Conservation (phyloP, 2,888 invertebrate genomes). For the Halictus ligatus region DNA sequence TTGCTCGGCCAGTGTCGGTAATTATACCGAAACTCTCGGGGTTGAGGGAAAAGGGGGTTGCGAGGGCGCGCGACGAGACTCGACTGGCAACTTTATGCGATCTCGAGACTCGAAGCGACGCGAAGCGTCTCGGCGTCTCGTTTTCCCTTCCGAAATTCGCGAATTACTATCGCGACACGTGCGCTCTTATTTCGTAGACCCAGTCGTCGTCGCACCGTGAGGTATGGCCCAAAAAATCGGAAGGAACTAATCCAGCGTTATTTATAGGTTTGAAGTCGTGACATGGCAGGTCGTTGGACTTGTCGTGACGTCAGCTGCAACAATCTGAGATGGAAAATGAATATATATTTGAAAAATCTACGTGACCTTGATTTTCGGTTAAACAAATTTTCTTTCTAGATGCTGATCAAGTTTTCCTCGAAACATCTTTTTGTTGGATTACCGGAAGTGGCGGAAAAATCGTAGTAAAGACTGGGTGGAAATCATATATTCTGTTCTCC, state of each 20-base stretch:
- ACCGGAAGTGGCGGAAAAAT: too few species aligned
- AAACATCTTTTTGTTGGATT: too few species aligned
- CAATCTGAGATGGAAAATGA: too few species aligned
- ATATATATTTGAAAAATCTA: too few species aligned
- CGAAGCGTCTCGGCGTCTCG: neutral
- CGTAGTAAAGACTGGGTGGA: too few species aligned
- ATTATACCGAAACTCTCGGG: conserved; percentile 56
- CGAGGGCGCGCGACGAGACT: neutral
- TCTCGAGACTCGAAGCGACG: neutral
- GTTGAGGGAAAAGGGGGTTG: conserved; percentile 6
- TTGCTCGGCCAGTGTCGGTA: conserved; percentile 50
- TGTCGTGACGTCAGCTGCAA: neutral
- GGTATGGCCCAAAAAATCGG: neutral
- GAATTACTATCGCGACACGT: neutral
- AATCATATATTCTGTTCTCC: too few species aligned
- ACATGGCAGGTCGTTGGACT: neutral
- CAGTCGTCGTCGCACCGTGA: neutral
- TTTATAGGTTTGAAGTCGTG: neutral
- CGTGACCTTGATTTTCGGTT: neutral
- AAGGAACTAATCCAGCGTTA: neutral
- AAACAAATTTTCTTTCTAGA: too few species aligned
- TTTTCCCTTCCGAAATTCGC: neutral
- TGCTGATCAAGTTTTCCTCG: too few species aligned
- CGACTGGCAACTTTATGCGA: conserved; percentile 3
- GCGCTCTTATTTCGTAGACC: neutral